Conservation (phyloP, 2,797 vertebrate species). For the Pseudochaenichthys georgianus region DNA sequence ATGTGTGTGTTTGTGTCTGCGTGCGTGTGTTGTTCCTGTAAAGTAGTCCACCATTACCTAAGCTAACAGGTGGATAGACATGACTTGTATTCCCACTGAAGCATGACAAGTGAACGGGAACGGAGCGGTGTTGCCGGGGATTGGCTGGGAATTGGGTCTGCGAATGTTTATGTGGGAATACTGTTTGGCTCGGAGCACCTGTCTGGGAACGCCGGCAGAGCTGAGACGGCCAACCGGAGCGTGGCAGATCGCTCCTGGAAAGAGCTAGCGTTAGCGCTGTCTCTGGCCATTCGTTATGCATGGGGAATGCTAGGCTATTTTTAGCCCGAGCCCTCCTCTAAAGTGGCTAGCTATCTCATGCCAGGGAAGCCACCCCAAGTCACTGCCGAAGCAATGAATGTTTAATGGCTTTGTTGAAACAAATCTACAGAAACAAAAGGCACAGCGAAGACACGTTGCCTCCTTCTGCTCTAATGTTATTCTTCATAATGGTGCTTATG, state of each 20-base stretch:
- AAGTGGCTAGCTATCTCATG: constrained; percentile 77
- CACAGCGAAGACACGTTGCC: constrained; percentile 51
- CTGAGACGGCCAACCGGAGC: constrained; percentile 79
- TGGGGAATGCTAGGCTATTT: constrained; percentile 80
- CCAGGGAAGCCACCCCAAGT: constrained; percentile 80
- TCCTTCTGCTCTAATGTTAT: constrained; percentile 61
- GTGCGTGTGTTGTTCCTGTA: constrained; percentile 32
- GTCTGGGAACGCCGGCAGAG: constrained; percentile 77
- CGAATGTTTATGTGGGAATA: constrained; percentile 80
- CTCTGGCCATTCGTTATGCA: constrained; percentile 86
- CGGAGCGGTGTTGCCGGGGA: constrained; percentile 64
- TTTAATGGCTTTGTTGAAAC: constrained; percentile 82
- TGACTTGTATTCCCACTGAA: constrained; percentile 77
- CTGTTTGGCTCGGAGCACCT: constrained; percentile 84
- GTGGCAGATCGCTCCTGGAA: constrained; percentile 82
- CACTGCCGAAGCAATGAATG: constrained; percentile 73
- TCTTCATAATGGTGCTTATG: constrained; percentile 74
- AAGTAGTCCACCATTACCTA: constrained; percentile 79
- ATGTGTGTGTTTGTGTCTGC: background rate
- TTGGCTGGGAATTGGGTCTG: constrained; percentile 77
- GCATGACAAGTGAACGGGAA: constrained; percentile 79
- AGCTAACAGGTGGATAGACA: constrained; percentile 83
- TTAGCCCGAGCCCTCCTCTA: constrained; percentile 64
- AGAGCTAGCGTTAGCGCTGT: constrained; percentile 78
- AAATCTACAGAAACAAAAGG: constrained; percentile 78